Base-by-base conservation (phyloP, 2,797 vertebrate species). In the Toxotes lorentzi region DNA sequence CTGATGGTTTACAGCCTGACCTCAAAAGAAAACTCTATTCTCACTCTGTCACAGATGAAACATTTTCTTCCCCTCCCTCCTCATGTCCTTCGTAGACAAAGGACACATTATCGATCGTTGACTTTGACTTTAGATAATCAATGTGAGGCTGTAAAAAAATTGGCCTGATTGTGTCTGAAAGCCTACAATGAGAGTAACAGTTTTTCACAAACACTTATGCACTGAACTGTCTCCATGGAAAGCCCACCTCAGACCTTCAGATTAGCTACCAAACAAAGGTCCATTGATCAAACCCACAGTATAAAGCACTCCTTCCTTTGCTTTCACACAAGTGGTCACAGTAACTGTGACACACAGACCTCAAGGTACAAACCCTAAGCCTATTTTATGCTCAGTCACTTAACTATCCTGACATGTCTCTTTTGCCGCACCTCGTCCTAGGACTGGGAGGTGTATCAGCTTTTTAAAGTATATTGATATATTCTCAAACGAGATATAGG, bases 51-150 rank as follows among this genome's bases (percentile, higher is more conserved):
- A 53, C 4, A 34, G 38, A 58, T 66, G 4, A 64, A 72, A 24
- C 7, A 11, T 35, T 47, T 50, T 71, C 35, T 58, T 47, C 45
- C 16, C 43, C 4, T 43, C 4, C 21, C 40, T 75, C n/a, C 27
- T 23, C 1, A 13, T 56, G 54, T 73, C 67, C 73, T 81, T 68
- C 27, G 70, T 30, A 65, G 38, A 86, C 48, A 79, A 83, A 78
- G 35, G 35, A 70, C 23, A 70, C 21, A 23, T 64, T 61, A 82
- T 75, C 14, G 76, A 85, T 80, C 38, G 7, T 50, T 70, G 40
- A 60, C 60, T 73, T 67, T 78, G 59, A 56, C 51, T 75, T n/a
- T 58, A 60, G 10, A 79, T 63, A 73, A 81, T 87, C 81, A 64
- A 81, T 67, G 16, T 17, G 7, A 30, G 21, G 38, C 34, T 70